Evolutionary conservation across 2,888 invertebrate species (phyloP).

Genomic region (Synanthedon vespiformis): DNA sequence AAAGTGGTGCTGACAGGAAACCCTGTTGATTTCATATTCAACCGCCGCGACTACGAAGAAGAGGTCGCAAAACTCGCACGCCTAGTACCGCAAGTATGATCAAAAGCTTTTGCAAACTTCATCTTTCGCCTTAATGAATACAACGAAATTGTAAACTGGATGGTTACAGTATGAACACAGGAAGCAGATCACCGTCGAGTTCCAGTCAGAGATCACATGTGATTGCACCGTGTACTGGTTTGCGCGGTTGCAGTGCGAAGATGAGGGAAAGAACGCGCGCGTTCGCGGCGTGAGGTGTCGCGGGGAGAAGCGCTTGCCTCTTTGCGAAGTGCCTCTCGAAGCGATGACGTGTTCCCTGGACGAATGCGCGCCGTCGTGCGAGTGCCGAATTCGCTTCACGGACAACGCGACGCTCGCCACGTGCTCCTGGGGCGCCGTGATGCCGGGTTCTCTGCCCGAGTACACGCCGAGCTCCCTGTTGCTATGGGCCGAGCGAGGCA

Average conservation of each 20-base stretch:
- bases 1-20: not conserved
- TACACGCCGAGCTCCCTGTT: not conserved
- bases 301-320: constrained; percentile 9
- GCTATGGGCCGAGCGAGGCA: not conserved
- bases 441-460: not conserved
- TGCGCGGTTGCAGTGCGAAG: constrained; percentile 12
- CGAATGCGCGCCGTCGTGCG: constrained; percentile 1
- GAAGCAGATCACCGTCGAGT: not conserved
- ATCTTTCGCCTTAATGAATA: too few species aligned
- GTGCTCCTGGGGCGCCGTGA: not conserved
- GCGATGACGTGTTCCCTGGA: constrained; percentile 7
- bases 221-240: constrained; percentile 19
- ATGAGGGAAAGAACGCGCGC: constrained; percentile 5
- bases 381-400: not conserved
- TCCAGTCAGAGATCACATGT: constrained; percentile 13
- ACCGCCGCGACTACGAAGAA: not conserved
- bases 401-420: not conserved
- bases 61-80: not conserved
- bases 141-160: not conserved
- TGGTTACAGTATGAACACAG: not conserved
- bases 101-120: too few species aligned
- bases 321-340: constrained; percentile 7
- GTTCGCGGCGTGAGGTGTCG: constrained; percentile 9
- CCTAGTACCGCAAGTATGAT: not conserved
- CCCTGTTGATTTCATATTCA: not conserved